phyloP scores from a whole-genome alignment of 2,797 vertebrate species.

The Poecilia velifera region DNA sequence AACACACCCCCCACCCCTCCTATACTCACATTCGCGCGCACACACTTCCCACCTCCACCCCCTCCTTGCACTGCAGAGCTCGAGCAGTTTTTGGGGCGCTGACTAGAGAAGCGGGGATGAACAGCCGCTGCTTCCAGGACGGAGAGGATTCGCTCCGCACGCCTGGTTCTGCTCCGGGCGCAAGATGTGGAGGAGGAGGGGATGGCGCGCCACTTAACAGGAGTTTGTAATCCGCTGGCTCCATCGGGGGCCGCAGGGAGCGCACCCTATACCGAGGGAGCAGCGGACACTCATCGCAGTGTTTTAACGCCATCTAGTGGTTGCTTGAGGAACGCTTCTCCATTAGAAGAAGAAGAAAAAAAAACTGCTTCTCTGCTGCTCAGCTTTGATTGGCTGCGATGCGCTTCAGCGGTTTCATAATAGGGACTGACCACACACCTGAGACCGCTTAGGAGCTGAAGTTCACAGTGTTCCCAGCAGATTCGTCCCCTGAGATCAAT shows the following conservation, averaged over 20 bases:
- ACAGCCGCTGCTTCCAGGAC: slow-evolving; percentile 31
- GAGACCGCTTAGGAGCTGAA: slow-evolving; percentile 46
- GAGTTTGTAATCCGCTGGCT: slow-evolving; percentile 77
- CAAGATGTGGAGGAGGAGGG: slow-evolving; percentile 62
- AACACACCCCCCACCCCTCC: background rate
- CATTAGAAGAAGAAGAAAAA: fast-evolving
- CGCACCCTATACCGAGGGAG: slow-evolving; percentile 40
- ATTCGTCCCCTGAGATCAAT: slow-evolving; percentile 13
- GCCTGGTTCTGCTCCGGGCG: slow-evolving; percentile 63
- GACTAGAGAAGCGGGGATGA: slow-evolving; percentile 39
- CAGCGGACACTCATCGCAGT: background rate
- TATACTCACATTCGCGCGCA: background rate
- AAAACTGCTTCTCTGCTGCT: slow-evolving; percentile 17
- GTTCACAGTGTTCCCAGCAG: slow-evolving; percentile 23
- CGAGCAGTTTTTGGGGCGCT: slow-evolving; percentile 31
- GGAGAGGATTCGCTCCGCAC: slow-evolving; percentile 63
- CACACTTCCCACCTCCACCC: slow-evolving; percentile 9
- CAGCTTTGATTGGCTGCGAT: slow-evolving; percentile 60
- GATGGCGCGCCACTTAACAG: slow-evolving; percentile 74
- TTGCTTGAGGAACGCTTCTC: fast-evolving
- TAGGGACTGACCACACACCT: slow-evolving; percentile 64
- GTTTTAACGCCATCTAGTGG: slow-evolving; percentile 65
- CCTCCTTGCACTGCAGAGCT: slow-evolving; percentile 54
- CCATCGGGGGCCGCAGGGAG: slow-evolving; percentile 64
- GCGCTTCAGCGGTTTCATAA: slow-evolving; percentile 58